Evolutionary conservation across 2,113 vertebrate species (phyloP), one percentile per base, ranked within the genome.

Genomic region (Chiloscyllium plagiosum): DNA sequence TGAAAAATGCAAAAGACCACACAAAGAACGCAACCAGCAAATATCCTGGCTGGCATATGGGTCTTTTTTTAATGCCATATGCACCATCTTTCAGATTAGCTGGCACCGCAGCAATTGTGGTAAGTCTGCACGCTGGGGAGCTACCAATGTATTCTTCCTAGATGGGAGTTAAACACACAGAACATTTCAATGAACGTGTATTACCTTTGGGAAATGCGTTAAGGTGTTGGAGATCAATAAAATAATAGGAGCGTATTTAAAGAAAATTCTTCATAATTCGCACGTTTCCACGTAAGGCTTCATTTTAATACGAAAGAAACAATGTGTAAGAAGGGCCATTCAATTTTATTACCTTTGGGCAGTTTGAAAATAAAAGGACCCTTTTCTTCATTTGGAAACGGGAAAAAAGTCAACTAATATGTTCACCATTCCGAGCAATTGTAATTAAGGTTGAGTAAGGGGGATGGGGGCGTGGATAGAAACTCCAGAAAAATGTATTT

Each of bases 11-110:
- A 98, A 98, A 97, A 96, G 97, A 98, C 98, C 97, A 97, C 98
- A 98, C 98, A 98, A 98, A 98, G 98, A 98, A 98, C 98, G 98
- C 98, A 98, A 98, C 98, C 98, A 98, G 98, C 98, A 98, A 98
- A 98, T 98, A 97, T 98, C 99, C 98, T 98, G 98, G 97, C 98
- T 96, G 98, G 98, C 99, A 99, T 99, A 99, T 99, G 99, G 99
- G 98, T 98, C 99, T 99, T 99, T 98, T 98, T 98, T 61, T 61
- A 61, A 98, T 98, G 99, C 98, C 99, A 99, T 99, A 99, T 99
- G 99, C 98, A 98, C 98, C 98, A 98, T 98, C 99, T 98, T 99
- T 99, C 99, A 99, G 98, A 98, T 98, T 98, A 99, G 99, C 98
- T 99, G 99, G 98, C 99, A 99, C 98, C 97, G 98, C 98, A 97